phyloP scores from a whole-genome alignment of 2,888 invertebrate genomes.

The Copidosoma aretas region DNA sequence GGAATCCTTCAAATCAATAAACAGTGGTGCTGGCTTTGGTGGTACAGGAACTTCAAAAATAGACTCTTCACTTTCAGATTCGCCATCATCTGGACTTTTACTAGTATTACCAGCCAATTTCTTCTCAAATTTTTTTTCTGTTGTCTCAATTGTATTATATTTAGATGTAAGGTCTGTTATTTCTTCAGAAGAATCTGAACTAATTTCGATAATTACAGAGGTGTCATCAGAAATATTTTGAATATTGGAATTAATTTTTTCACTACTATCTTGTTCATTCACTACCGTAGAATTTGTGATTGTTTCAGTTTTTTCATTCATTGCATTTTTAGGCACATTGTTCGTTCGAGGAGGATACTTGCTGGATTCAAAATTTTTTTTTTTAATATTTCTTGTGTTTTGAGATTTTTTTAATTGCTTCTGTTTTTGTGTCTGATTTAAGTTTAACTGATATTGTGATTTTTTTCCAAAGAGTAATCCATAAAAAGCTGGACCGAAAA shows the following conservation, averaged over 20 bases:
- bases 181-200: constrained; percentile 35
- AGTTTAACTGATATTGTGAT: constrained; percentile 1
- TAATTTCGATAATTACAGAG: constrained; percentile 27
- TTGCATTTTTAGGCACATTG: not conserved
- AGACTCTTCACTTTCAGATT: constrained; percentile 50
- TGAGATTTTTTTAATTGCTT: constrained; percentile 1
- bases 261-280: constrained; percentile 1
- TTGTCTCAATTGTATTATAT: constrained; percentile 36
- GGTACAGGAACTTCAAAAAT: constrained; percentile 58
- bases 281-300: not conserved
- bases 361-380: not conserved
- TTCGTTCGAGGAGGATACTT: too few relatives aligned
- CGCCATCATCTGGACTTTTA: constrained; percentile 12
- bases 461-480: constrained; percentile 9
- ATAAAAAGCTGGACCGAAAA: constrained; percentile 21
- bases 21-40: constrained; percentile 54
- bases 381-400: not conserved
- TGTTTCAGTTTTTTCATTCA: not conserved
- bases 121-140: constrained; percentile 28
- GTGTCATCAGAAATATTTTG: not conserved
- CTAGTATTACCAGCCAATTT: not conserved
- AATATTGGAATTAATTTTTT: not conserved
- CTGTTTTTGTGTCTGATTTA: not conserved
- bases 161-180: constrained; percentile 33
- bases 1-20: constrained; percentile 54